Base-by-base conservation (phyloP, 2,797 vertebrate genomes). In the Prunella strophiata region DNA sequence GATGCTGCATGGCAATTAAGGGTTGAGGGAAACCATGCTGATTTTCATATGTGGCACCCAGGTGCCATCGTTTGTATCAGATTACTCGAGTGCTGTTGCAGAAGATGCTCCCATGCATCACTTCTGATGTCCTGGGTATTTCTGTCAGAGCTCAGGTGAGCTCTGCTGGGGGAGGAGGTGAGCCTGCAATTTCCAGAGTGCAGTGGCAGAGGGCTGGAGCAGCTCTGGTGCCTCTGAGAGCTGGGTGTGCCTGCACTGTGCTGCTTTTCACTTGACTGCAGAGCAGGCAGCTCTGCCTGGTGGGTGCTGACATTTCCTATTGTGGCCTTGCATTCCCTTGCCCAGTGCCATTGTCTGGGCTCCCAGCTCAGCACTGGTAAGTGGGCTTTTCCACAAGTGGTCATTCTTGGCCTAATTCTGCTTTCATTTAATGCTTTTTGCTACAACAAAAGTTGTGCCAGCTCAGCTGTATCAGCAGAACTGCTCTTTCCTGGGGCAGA, bases 1-100 rank as follows among this genome's bases (percentile, higher is more conserved):
- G 88, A 95, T 92, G 67, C 94, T 79, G 57, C 73, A 87, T 96
- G 94, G 94, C 95, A 96, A 97, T 92, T 76, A 94, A 90, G 70
- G 62, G 30, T 36, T 71, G 89, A 59, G 58, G 87, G 84, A 97
- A 94, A 81, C 82, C 26, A 48, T 20, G 81, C 32, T 1, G 74
- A 61, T 85, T 89, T 94, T 91, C 38, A 30, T 36, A 70, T 88
- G 81, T 30, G 91, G 85, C 91, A 71, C 91, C 82, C 95, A 79
- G 89, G 91, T 92, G 91, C 91, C 87, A 36, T 79, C 13, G 9
- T 95, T 97, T 97, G 91, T 91, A 89, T 95, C 91, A 65, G 52
- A 96, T 97, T 91, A 97, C 91, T 67, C 57, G 57, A 82, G 89
- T 23, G 26, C 22, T 54, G 63, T 67, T 4, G 16, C 89, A 83